Evolutionary conservation across 2,888 invertebrate species (phyloP).

Genomic region (Cataglyphis altisquamis): DNA sequence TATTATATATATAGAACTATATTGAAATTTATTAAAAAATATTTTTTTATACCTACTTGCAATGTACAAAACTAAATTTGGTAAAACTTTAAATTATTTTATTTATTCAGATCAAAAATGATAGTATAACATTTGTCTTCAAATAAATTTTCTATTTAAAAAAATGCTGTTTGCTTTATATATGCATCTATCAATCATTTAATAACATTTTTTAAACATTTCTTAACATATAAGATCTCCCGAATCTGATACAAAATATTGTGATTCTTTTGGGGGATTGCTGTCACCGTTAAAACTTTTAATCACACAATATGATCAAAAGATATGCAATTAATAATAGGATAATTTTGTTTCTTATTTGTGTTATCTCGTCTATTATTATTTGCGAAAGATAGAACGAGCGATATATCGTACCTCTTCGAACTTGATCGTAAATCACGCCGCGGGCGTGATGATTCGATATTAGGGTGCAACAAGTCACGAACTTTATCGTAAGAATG

Average conservation of each 20-base stretch:
- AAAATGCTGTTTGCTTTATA: neutral
- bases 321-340: neutral
- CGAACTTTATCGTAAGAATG: constrained; percentile 79
- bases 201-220: neutral
- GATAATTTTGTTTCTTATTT: neutral
- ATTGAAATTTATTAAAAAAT: neutral
- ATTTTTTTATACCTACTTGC: neutral
- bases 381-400: constrained; percentile 1
- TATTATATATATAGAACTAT: neutral
- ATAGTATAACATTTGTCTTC: neutral
- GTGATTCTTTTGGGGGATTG: neutral
- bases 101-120: neutral
- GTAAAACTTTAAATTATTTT: neutral
- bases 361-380: neutral
- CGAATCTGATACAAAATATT: neutral
- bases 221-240: neutral
- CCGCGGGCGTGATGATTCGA: constrained; percentile 67
- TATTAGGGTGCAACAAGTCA: constrained; percentile 78
- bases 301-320: neutral
- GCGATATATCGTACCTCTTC: constrained; percentile 18
- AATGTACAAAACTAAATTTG: neutral
- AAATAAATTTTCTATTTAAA: neutral
- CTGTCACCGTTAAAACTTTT: neutral
- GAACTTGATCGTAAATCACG: constrained; percentile 64
- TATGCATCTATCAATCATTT: neutral